Evolutionary conservation across 2,113 vertebrate genomes (phyloP).

Genomic region (Sigmodon hispidus): DNA sequence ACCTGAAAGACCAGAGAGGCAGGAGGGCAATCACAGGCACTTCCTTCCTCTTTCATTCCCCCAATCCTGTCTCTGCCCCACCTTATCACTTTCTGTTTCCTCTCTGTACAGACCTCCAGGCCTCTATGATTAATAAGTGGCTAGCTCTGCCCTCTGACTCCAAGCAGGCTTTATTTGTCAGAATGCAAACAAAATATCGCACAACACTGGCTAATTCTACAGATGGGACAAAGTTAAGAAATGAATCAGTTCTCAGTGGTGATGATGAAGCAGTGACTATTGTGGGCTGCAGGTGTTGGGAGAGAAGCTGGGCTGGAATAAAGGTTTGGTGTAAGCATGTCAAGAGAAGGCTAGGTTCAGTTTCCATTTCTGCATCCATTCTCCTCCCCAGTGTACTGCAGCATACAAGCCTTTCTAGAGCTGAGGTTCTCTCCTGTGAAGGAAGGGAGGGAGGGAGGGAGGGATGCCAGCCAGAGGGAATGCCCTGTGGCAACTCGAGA

Average conservation of each 20-base stretch:
- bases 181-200: too few species aligned
- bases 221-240: background rate
- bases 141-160: too few species aligned
- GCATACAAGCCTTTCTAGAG: background rate
- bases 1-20: too few species aligned
- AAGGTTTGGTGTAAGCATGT: background rate
- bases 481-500: background rate
- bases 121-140: too few species aligned
- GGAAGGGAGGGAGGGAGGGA: background rate
- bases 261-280: too few species aligned
- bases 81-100: too few species aligned
- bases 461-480: background rate
- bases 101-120: too few species aligned
- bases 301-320: background rate
- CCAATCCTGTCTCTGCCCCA: too few species aligned
- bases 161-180: too few species aligned
- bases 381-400: background rate
- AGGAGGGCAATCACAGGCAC: too few species aligned
- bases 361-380: background rate
- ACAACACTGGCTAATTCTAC: background rate
- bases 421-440: constrained; percentile 19
- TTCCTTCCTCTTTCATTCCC: too few species aligned
- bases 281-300: background rate
- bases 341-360: background rate
- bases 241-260: background rate